Evolutionary conservation across 2,113 vertebrate species (phyloP).

Genomic region (Baryphthengus martii): DNA sequence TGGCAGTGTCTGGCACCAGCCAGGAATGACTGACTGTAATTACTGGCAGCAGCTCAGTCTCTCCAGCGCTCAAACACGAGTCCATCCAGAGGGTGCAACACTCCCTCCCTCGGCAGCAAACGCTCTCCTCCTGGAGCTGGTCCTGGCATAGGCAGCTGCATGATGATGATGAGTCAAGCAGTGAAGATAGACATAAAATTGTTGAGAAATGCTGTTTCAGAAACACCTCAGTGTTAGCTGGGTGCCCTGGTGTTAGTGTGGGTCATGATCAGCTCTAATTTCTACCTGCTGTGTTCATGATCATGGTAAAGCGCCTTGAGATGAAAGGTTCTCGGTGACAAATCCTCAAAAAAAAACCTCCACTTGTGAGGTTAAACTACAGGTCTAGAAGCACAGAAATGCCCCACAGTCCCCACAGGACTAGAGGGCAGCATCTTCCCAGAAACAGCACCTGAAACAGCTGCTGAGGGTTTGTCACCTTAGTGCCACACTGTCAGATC

Average conservation of each 20-base stretch:
- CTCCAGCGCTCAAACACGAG: neutral
- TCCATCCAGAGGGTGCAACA: neutral
- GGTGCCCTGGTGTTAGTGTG: neutral
- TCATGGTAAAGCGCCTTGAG: neutral
- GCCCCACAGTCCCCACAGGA: neutral
- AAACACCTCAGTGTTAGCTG: neutral
- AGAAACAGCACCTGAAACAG: neutral
- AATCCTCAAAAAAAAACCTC: neutral
- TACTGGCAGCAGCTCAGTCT: neutral
- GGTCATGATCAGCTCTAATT: accelerated
- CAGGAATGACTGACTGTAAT: neutral
- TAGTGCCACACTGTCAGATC: neutral
- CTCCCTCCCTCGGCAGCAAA: neutral
- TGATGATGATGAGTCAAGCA: neutral
- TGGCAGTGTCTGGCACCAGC: neutral
- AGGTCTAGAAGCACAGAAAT: neutral
- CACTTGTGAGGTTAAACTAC: accelerated
- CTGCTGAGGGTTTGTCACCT: neutral
- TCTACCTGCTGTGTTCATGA: neutral
- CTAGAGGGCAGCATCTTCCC: neutral
- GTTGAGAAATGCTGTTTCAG: neutral
- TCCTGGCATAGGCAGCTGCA: accelerated
- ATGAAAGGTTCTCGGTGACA: neutral
- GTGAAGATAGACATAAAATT: neutral
- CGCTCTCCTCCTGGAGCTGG: neutral